Percentiles rank a stretch among this genome's conserved stretches.
phyloP scores from a whole-genome alignment of 2,888 invertebrate genomes.

The Caenorhabditis auriculariae region DNA sequence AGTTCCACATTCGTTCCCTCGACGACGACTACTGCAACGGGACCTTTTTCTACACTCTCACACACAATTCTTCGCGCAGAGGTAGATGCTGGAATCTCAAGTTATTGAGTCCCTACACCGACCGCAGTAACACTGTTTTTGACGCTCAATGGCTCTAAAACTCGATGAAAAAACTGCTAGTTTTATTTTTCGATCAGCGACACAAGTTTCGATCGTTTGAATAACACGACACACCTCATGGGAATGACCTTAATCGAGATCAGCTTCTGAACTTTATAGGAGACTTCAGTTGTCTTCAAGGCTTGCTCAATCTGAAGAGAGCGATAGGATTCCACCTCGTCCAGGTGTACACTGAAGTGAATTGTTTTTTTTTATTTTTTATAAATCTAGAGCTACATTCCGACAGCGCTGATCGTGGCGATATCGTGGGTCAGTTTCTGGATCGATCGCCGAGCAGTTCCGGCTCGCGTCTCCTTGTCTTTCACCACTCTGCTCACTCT shows the following conservation, averaged over 20 bases:
- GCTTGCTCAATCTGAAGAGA: conserved; percentile 64
- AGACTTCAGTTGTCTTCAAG: conserved; percentile 50
- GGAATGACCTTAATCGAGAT: too few species aligned
- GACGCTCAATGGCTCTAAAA: not conserved
- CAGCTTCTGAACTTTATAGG: conserved; percentile 15
- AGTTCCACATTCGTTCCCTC: conserved; percentile 47
- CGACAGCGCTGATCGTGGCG: conserved; percentile 46
- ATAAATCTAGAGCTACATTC: conserved; percentile 38
- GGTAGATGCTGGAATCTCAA: conserved; percentile 17
- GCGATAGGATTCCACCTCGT: conserved; percentile 70
- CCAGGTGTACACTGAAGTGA: conserved; percentile 16
- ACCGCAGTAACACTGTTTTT: too few species aligned
- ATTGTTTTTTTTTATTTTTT: not conserved
- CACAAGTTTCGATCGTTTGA: too few species aligned
- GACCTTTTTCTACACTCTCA: conserved; percentile 52
- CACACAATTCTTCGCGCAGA: conserved; percentile 48
- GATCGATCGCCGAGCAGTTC: conserved; percentile 43
- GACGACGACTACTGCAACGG: conserved; percentile 55
- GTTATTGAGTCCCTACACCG: not conserved
- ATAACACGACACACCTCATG: too few species aligned
- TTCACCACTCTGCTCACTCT: conserved; percentile 47
- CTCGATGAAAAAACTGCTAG: not conserved
- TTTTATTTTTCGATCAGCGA: too few species aligned
- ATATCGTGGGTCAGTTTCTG: conserved; percentile 52
- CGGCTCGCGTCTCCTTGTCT: conserved; percentile 43